Conservation (phyloP, 2,888 invertebrate genomes). For the Hydroisotoma schaefferi region DNA sequence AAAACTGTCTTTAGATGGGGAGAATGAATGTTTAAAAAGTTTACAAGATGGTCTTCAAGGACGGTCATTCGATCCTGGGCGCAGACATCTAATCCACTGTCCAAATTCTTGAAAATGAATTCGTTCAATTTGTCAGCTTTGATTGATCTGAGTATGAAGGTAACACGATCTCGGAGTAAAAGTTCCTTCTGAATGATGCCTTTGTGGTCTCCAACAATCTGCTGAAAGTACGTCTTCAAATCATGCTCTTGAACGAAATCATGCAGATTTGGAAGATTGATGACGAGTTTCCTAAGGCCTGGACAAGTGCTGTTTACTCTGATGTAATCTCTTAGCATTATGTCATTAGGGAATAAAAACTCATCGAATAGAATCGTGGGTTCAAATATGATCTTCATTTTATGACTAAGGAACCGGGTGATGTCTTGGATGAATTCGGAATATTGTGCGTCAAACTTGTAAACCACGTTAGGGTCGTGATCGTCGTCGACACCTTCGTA, state of each 20-base stretch:
- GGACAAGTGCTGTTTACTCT: conserved; percentile 4
- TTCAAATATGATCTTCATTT: conserved; percentile 10
- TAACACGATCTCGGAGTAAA: conserved; percentile 8
- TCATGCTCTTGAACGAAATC: not conserved
- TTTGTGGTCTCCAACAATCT: not conserved
- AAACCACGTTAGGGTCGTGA: not conserved
- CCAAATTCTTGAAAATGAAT: not conserved
- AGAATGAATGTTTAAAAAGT: conserved; percentile 14
- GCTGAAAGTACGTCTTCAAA: not conserved
- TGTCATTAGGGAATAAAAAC: conserved; percentile 5
- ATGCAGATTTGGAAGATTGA: not conserved
- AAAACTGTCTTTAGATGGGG: conserved; percentile 8
- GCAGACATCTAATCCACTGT: not conserved
- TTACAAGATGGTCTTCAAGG: conserved; percentile 5
- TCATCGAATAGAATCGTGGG: conserved; percentile 12
- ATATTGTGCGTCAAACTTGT: conserved; percentile 10
- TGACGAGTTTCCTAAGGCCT: not conserved
- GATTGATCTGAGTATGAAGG: conserved; percentile 11
- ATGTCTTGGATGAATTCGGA: conserved; percentile 9
- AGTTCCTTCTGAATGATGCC: not conserved
- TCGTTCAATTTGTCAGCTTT: not conserved
- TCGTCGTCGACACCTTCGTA: not conserved
- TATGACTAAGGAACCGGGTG: conserved; percentile 7
- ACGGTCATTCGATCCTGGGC: not conserved
- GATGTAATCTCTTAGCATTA: conserved; percentile 12